Evolutionary conservation across 2,888 invertebrate species (phyloP).

Genomic region (Lordiphosa andalusiaca): DNA sequence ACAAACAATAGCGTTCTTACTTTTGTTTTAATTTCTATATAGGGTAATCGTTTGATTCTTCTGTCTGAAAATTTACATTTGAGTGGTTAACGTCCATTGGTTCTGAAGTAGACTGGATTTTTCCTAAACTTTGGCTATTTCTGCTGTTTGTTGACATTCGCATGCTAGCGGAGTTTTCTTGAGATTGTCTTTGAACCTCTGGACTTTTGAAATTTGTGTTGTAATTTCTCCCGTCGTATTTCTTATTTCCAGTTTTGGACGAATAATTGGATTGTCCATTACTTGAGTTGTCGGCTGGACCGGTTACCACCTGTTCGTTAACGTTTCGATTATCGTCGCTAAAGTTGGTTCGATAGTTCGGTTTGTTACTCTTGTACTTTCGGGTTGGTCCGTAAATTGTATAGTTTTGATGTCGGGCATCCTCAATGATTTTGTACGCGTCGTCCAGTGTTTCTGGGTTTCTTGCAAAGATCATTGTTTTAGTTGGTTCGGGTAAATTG

Average conservation of each 20-base stretch:
- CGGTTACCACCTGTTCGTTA: no score
- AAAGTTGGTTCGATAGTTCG: no score
- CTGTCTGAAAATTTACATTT: neutral
- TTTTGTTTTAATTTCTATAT: neutral
- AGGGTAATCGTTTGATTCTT: neutral
- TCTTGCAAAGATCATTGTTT: slow-evolving; percentile 2
- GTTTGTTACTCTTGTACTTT: no score
- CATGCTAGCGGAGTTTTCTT: no score
- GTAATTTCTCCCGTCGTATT: no score
- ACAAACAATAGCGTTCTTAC: neutral
- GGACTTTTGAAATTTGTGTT: no score
- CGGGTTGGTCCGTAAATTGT: neutral
- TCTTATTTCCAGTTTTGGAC: no score
- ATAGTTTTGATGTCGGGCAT: neutral
- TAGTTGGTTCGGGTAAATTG: slow-evolving; percentile 1
- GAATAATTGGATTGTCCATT: no score
- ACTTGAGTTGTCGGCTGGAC: neutral
- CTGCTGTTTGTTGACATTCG: neutral
- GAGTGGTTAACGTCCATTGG: neutral
- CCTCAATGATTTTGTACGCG: no score
- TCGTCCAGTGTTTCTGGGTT: neutral
- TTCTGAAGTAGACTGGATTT: neutral
- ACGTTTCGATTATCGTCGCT: no score
- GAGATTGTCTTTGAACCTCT: no score
- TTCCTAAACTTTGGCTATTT: neutral